Evolutionary conservation across 2,113 vertebrate genomes (phyloP).

Genomic region (Alexandromys fortis): DNA sequence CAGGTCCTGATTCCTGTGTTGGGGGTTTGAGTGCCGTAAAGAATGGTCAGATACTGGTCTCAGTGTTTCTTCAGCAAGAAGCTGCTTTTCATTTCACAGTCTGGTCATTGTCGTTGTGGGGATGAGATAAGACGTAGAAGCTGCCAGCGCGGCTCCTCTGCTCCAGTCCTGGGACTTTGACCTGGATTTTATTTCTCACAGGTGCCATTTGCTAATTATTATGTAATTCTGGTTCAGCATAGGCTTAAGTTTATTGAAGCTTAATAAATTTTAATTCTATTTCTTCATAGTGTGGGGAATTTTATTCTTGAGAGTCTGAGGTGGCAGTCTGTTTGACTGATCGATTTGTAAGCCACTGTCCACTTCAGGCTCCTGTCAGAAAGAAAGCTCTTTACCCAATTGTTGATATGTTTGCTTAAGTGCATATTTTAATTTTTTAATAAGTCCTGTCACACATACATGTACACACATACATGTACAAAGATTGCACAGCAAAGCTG

Average conservation of each 20-base stretch:
- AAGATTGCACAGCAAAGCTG: slow-evolving; percentile 26
- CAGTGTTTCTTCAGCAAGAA: background rate
- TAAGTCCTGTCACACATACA: slow-evolving; percentile 48
- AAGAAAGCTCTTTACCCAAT: background rate
- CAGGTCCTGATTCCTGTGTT: background rate
- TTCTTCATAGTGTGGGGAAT: background rate
- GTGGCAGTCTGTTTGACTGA: background rate
- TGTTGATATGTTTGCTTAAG: slow-evolving; percentile 42
- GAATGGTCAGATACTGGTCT: background rate
- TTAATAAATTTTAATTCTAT: slow-evolving; percentile 37
- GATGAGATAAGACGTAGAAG: background rate
- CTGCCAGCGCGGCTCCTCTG: background rate
- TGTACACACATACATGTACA: background rate
- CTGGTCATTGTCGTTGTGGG: background rate
- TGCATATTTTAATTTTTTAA: slow-evolving; percentile 43
- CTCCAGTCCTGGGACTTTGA: background rate
- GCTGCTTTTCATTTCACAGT: slow-evolving; percentile 4
- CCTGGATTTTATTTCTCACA: slow-evolving; percentile 22
- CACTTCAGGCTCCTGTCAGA: slow-evolving; percentile 35
- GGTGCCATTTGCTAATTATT: background rate
- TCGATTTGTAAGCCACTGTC: slow-evolving; percentile 11
- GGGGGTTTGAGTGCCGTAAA: background rate
- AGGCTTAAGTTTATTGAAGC: background rate
- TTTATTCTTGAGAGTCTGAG: background rate
- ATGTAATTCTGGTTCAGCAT: background rate